Evolutionary conservation across 2,113 vertebrate species (phyloP), one percentile per base, ranked within the genome.

Genomic region (Hucho hucho): DNA sequence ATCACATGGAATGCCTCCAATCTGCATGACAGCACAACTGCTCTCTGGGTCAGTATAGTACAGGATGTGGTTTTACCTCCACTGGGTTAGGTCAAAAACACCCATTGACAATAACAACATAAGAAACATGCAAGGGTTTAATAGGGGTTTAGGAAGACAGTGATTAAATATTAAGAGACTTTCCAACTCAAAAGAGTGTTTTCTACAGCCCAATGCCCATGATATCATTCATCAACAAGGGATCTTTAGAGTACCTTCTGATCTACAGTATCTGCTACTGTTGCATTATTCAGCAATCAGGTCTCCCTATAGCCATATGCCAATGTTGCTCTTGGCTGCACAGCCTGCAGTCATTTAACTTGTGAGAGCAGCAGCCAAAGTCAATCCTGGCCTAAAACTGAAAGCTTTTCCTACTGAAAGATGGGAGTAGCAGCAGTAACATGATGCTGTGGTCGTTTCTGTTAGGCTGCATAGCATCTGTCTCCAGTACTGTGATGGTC

Each of bases 281-380:
- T 89, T 89, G 87, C 83, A 89, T 86, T 82, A 83, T 78, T 85
- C 81, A 86, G 76, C 73, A 77, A 81, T 87, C 73, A 86, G 83
- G 81, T 75, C 84, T 90, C 86, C 81, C 83, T 87, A 82, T 84
- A 75, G 85, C 86, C 80, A 79, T 6, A 49, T 86, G 87, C 84
- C 90, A 79, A 74, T 87, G 87, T 93, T 91, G 88, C 85, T 88
- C 88, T 84, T 92, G 87, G 91, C 87, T 75, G 81, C 22, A 7
- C 75, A 67, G 75, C 84, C 72, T 1, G 49, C 69, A 87, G 78
- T 82, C 84, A 81, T 89, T 92, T 86, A 87, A 88, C 83, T 75
- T 70, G 71, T 86, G 76, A 89, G 86, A 88, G 80, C 9, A 74
- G 75, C 81, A 83, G 92, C 88, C 94, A 93, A 94, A 90, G 81